Base-by-base conservation (phyloP, 2,888 invertebrate genomes). In the Biston stratarius region DNA sequence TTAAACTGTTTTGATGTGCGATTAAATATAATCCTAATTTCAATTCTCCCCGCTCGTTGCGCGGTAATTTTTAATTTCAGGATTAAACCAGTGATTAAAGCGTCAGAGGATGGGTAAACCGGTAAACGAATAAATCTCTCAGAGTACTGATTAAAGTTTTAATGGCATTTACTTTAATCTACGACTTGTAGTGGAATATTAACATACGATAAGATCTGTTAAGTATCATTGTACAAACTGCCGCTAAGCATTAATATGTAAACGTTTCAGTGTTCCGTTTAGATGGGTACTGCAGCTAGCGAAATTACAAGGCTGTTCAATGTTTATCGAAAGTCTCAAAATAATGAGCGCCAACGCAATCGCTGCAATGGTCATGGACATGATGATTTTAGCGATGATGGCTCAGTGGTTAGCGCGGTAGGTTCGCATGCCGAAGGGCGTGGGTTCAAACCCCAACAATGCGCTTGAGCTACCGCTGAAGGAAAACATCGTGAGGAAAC, bases 111-210 rank as follows among this genome's bases (percentile, higher is more conserved):
- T 36, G 40, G 64, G 59, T 14, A 56, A 67, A 70, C 58, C 36
- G 45, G 42, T 48, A 52, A 49, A 68, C 51, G 64, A 66, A 64
- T 56, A 56, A 58, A 62, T 58, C 33, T 49, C 14, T 6, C 15
- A 40, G 45, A 74, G 74, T 70, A 70, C 73, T 75, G 74, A 77
- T 74, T 74, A 75, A 76, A 64, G 34, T 74, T 60, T 59, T 60
- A 58, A 60, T 48, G 12, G 47, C 38, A 49, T 38, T 38, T 58
- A 12, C 33, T 57, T 61, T 11, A 24, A 5, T 36, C 53, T n/a
- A n/a, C n/a, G 53, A 60, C 52, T n/a, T 38, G 38, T 58, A 44
- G 51, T 44, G 49, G 7, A 24, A 38, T 34, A 47, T 55, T 24
- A 36, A 10, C 1, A 15, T 33, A 14, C 8, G 40, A 58, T 47